phyloP scores from a whole-genome alignment of 2,797 vertebrate genomes.

The Sebastiscus tertius region DNA sequence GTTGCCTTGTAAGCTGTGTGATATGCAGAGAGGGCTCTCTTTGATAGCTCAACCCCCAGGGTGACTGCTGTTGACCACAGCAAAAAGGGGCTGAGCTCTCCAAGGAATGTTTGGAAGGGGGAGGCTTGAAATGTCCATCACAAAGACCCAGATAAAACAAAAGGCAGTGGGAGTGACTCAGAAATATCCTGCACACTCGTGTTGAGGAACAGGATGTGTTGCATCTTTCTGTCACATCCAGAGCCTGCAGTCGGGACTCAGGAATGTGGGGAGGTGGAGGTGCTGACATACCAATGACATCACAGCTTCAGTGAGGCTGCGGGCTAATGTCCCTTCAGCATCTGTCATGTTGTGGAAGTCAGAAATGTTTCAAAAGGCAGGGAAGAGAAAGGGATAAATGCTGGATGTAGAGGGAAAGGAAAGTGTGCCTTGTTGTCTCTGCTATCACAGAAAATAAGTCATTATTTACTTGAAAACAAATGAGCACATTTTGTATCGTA shows the following conservation, averaged over 20 bases:
- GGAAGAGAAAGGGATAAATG: neutral
- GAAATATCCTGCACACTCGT: constrained; percentile 41
- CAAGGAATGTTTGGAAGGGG: constrained; percentile 53
- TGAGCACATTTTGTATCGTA: neutral
- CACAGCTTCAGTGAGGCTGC: neutral
- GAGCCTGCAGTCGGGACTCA: constrained; percentile 1
- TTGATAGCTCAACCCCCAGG: constrained; percentile 50
- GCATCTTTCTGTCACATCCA: constrained; percentile 36
- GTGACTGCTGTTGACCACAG: constrained; percentile 40
- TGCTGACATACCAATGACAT: constrained; percentile 30
- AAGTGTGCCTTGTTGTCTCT: neutral
- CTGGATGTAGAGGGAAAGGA: neutral
- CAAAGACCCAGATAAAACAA: constrained; percentile 68
- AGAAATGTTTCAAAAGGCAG: neutral
- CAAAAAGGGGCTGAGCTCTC: constrained; percentile 45
- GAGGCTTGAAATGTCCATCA: constrained; percentile 64
- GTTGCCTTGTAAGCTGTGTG: constrained; percentile 59
- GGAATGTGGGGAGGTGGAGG: constrained; percentile 16
- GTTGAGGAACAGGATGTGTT: constrained; percentile 40
- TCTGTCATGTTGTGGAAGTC: neutral
- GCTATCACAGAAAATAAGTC: neutral
- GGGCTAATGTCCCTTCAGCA: neutral
- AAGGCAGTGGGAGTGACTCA: constrained; percentile 40
- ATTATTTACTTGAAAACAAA: neutral
- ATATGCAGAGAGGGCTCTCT: constrained; percentile 50